phyloP scores from a whole-genome alignment of 2,113 vertebrate species.

The Sylvilagus bachmani region DNA sequence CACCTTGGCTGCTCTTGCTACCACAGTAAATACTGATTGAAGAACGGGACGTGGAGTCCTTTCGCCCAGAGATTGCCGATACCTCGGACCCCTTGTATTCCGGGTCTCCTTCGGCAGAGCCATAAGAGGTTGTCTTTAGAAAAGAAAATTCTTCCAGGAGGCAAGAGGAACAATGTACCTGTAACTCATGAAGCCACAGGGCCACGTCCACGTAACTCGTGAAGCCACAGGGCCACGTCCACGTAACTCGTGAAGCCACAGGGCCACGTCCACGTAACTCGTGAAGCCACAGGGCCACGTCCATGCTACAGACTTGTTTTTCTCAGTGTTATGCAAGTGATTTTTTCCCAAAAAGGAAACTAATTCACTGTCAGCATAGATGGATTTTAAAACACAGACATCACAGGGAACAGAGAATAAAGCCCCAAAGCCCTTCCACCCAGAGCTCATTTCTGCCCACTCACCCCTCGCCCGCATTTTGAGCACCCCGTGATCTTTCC shows the following conservation, averaged over 20 bases:
- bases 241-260: too few relatives aligned
- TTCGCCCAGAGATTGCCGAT: neutral
- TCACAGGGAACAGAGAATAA: neutral
- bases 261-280: neutral
- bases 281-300: too few relatives aligned
- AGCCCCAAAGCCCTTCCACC: neutral
- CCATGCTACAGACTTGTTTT: neutral
- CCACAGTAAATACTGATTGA: conserved; percentile 10
- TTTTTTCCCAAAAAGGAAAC: conserved; percentile 47
- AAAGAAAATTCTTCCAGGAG: neutral
- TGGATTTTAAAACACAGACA: neutral
- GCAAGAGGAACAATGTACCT: neutral
- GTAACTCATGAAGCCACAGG: neutral
- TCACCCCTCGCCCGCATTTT: neutral
- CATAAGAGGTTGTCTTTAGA: neutral
- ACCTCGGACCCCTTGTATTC: neutral
- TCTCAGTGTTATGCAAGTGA: neutral
- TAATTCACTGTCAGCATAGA: neutral
- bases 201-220: too few relatives aligned
- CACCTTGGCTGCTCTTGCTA: neutral
- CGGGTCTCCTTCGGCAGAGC: neutral
- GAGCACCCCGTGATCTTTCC: neutral
- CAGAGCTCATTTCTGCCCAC: neutral
- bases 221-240: too few relatives aligned
- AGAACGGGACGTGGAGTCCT: neutral